These are phyloP conservation scores for Leptopilina drosophilae DNA, from an alignment of 2,888 invertebrate species.

Conservation along the genomic window DNA sequence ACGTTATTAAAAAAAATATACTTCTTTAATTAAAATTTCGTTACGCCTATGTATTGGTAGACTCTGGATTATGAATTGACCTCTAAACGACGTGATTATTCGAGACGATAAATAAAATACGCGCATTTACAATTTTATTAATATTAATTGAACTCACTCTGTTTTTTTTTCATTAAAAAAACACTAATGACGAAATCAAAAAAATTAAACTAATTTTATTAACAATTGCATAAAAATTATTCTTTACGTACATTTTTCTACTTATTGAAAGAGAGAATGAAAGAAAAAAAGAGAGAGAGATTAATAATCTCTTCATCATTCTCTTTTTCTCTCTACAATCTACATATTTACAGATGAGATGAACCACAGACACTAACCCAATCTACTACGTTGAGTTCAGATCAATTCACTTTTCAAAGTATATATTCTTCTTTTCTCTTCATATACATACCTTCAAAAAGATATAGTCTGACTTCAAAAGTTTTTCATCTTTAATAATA, in stretches of 20 bases:
- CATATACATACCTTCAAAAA: conserved; percentile 7
- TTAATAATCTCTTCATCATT: conserved; percentile 24
- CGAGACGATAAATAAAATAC: conserved; percentile 24
- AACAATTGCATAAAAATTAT: neutral
- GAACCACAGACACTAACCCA: conserved; percentile 11
- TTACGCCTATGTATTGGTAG: conserved; percentile 14
- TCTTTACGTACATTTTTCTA: neutral
- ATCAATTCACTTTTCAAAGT: conserved; percentile 4
- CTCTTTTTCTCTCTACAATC: conserved; percentile 1
- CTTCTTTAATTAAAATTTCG: conserved; percentile 6
- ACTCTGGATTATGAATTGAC: conserved; percentile 31
- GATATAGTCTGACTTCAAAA: neutral
- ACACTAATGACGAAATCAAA: neutral
- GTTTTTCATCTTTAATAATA: conserved; percentile 22
- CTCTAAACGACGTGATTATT: conserved; percentile 29
- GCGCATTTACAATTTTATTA: conserved; percentile 23
- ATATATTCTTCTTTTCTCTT: neutral
- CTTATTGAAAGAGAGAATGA: neutral
- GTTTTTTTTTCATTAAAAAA: no score
- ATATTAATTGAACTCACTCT: neutral
- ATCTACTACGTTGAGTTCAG: conserved; percentile 2
- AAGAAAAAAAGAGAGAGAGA: neutral
- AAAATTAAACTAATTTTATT: neutral
- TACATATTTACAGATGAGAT: conserved; percentile 9
- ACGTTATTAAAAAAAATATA: no score